Conservation (phyloP, 2,797 vertebrate species). For the Xiphophorus birchmanni region DNA sequence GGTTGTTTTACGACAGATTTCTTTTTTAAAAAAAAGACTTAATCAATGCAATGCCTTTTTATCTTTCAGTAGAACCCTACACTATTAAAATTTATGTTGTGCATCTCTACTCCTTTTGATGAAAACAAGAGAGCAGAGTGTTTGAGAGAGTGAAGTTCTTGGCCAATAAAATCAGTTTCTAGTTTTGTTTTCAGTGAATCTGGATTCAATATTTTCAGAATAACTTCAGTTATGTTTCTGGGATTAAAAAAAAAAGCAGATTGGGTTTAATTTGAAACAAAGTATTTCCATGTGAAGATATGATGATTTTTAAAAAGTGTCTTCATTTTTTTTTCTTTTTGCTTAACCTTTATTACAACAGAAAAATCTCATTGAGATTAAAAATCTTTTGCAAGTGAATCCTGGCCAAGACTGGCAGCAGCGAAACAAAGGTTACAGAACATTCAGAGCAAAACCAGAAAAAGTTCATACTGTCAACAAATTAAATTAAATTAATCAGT, state of each 20-base stretch:
- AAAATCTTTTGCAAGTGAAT: too few species aligned
- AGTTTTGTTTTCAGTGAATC: not conserved
- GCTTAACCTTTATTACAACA: too few species aligned
- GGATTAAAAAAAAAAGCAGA: not conserved
- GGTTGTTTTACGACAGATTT: slow-evolving; percentile 15
- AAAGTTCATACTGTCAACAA: too few species aligned
- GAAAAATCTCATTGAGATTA: too few species aligned
- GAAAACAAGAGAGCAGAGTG: not conserved
- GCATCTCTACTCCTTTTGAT: not conserved
- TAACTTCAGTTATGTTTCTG: not conserved
- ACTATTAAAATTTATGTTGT: not conserved
- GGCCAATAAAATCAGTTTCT: not conserved
- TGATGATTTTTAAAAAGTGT: too few species aligned
- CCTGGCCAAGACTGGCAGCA: too few species aligned
- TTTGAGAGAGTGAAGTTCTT: not conserved
- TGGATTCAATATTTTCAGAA: not conserved
- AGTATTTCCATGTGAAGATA: not conserved
- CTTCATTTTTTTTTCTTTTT: too few species aligned
- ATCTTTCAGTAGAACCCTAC: not conserved
- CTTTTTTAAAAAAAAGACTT: not conserved
- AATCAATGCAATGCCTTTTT: not conserved
- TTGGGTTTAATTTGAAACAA: not conserved
- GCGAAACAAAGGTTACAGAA: too few species aligned
- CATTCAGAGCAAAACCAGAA: too few species aligned
- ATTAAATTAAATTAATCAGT: too few species aligned